phyloP scores from a whole-genome alignment of 2,113 vertebrate genomes.

The Candoia aspera region DNA sequence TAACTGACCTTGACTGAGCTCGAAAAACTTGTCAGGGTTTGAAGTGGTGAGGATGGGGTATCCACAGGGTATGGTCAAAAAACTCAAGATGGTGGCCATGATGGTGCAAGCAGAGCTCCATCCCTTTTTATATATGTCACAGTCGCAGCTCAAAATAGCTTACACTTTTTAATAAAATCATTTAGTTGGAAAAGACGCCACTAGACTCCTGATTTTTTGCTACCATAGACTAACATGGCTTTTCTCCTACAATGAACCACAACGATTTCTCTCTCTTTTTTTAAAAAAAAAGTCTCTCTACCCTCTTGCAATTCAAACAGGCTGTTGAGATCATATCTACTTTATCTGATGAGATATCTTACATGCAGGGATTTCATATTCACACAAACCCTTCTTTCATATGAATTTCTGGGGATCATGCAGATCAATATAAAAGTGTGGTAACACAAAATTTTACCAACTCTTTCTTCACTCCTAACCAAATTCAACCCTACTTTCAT shows the following conservation, averaged over 20 bases:
- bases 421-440: conserved; percentile 35
- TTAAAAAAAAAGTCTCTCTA: not conserved
- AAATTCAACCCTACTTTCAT: not conserved
- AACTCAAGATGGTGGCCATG: too few relatives aligned
- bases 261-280: not conserved
- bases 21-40: too few relatives aligned
- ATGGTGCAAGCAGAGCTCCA: too few relatives aligned
- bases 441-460: conserved; percentile 67
- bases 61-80: too few relatives aligned
- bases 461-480: conserved; percentile 47
- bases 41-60: too few relatives aligned
- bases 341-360: not conserved
- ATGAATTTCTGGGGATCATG: not conserved
- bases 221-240: not conserved
- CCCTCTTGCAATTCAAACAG: not conserved
- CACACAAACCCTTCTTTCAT: not conserved
- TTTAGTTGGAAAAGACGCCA: not conserved
- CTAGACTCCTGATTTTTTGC: not conserved
- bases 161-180: not conserved
- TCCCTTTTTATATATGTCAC: not conserved
- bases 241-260: not conserved
- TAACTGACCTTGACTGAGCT: too few relatives aligned
- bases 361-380: not conserved
- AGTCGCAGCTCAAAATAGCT: not conserved
- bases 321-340: not conserved